phyloP scores from a whole-genome alignment of 2,888 invertebrate genomes.

The Phengaris arion region DNA sequence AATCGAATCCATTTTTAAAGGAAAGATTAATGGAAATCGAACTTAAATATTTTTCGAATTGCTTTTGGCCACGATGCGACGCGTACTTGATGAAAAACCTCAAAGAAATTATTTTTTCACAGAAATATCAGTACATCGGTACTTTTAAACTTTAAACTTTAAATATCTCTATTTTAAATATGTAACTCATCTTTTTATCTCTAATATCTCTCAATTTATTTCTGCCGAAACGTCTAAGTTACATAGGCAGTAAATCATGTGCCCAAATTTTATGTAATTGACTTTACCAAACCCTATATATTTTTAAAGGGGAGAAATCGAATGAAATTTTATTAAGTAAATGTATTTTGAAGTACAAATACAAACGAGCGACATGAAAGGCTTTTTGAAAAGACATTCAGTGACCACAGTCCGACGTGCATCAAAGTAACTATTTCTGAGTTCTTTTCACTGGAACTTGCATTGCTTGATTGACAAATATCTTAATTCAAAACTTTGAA shows the following conservation, averaged over 20 bases:
- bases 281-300: too few relatives aligned
- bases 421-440: constrained; percentile 67
- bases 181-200: not conserved
- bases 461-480: constrained; percentile 76
- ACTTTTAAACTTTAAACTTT: not conserved
- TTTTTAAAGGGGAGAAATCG: not conserved
- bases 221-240: too few relatives aligned
- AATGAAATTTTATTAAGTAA: not conserved
- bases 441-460: constrained; percentile 63
- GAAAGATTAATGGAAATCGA: constrained; percentile 25
- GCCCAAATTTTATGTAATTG: too few relatives aligned
- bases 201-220: too few relatives aligned
- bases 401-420: constrained; percentile 57
- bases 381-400: constrained; percentile 57
- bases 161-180: not conserved
- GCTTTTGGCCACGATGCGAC: constrained; percentile 13
- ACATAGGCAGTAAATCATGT: too few relatives aligned
- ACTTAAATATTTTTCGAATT: constrained; percentile 9
- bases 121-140: not conserved
- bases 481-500: constrained; percentile 46
- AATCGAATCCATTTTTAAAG: constrained; percentile 27
- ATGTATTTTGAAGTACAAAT: not conserved
- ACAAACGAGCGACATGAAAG: constrained; percentile 43
- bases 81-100: not conserved
- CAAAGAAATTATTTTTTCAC: not conserved